These are phyloP conservation scores for Clinocottus analis DNA, from an alignment of 2,113 vertebrate species.

Conservation along the genomic window DNA sequence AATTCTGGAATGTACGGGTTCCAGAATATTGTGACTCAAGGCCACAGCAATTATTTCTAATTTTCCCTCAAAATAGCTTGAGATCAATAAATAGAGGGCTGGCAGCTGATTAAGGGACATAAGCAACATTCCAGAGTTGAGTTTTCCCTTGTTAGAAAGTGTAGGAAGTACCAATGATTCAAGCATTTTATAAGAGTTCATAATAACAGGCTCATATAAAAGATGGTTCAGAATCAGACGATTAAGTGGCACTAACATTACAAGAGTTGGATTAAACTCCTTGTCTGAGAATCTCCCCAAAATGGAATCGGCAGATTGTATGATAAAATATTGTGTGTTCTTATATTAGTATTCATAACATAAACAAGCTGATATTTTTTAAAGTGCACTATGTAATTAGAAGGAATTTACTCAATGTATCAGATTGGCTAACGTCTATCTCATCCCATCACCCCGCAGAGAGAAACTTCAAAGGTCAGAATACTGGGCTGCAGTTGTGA, in stretches of 20 bases:
- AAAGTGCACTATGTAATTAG: background rate
- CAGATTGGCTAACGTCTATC: background rate
- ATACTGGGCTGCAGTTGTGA: slow-evolving; percentile 23
- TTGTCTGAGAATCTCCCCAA: background rate
- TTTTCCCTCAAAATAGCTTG: slow-evolving; percentile 43
- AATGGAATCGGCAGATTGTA: background rate
- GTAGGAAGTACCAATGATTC: slow-evolving; percentile 3
- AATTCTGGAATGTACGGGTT: too few species aligned
- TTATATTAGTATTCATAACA: background rate
- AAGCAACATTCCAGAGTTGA: slow-evolving; percentile 21
- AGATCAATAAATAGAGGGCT: slow-evolving; percentile 50
- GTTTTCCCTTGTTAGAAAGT: slow-evolving; percentile 28
- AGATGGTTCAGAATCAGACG: background rate
- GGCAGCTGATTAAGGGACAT: slow-evolving; percentile 25
- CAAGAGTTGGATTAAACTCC: background rate
- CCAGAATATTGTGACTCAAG: background rate
- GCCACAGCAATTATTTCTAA: background rate
- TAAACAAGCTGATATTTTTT: background rate
- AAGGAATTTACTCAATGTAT: slow-evolving; percentile 10
- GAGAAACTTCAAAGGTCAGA: slow-evolving; percentile 51
- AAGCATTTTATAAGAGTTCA: slow-evolving; percentile 4
- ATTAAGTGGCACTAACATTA: slow-evolving; percentile 16
- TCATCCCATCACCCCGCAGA: slow-evolving; percentile 1
- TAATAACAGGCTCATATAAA: slow-evolving; percentile 10
- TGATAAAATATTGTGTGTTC: background rate